Base-by-base conservation (phyloP, 2,888 invertebrate genomes). In the Agriopis leucophaearia region DNA sequence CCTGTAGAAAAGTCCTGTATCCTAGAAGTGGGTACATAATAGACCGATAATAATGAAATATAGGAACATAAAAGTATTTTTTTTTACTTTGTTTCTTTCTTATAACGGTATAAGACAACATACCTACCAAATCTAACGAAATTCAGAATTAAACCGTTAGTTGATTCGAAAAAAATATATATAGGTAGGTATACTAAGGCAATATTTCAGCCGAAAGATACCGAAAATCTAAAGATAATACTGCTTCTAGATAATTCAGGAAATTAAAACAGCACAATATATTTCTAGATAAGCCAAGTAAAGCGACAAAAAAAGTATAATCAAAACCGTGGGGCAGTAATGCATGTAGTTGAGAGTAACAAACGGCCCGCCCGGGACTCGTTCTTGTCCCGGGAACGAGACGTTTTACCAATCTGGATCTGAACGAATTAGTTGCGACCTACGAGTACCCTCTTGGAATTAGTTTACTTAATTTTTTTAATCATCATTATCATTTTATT, bases 321-420 rank as follows among this genome's bases (percentile, higher is more conserved):
- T 66, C 27, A 57, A 35, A 51, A 9, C 38, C 35, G 44, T 42
- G 47, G 10, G 42, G 52, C 61, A 42, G 44, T 48, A 66, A 66
- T 56, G 60, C 47, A 52, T 66, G 66, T 54, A 66, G 66, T 66
- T 66, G 15, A 42, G 47, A 45, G 55, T 35, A 66, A 62, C 57
- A 47, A 50, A 66, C 42, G 4, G 38, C 62, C 8, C 66, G 13
- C 54, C 4, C 0, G 66, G 66, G 66, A 35, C 47, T n/a, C 62
- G 8, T 66, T 52, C 60, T 27, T n/a, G 55, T 52, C 60, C 60
- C 16, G 55, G 48, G 13, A 10, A 44, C 38, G 52, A 54, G 59
- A 47, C 8, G 35, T 42, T 60, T 44, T n/a, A 50, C 55, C 58
- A 48, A 48, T 60, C 59, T 42, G 36, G 47, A 56, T 40, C 40